Percentiles rank a stretch among this genome's conserved stretches.
phyloP scores from a whole-genome alignment of 2,113 vertebrate genomes.

The Channa maculata region DNA sequence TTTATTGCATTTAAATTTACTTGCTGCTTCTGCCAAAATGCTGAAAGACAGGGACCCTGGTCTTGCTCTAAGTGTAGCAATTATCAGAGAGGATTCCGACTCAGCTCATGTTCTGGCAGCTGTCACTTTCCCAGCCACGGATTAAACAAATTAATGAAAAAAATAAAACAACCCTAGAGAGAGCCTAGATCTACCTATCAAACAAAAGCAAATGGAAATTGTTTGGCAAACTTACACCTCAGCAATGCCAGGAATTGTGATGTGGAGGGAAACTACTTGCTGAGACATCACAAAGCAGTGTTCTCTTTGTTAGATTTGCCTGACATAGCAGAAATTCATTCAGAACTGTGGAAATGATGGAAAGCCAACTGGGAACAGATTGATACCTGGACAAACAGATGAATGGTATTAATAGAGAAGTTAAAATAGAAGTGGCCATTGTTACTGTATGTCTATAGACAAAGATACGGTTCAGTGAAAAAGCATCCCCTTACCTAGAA shows the following conservation, averaged over 20 bases:
- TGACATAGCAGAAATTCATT: slow-evolving; percentile 37
- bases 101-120: slow-evolving; percentile 41
- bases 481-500: too few relatives aligned
- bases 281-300: slow-evolving; percentile 47
- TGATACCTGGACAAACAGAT: slow-evolving; percentile 37
- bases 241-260: slow-evolving; percentile 56
- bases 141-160: slow-evolving; percentile 50
- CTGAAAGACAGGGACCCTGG: slow-evolving; percentile 63
- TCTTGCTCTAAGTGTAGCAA: slow-evolving; percentile 55
- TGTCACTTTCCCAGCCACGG: slow-evolving; percentile 56
- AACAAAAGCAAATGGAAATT: slow-evolving; percentile 61
- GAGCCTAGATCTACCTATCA: slow-evolving; percentile 66
- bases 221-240: slow-evolving; percentile 53
- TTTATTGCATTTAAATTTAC: slow-evolving; percentile 81
- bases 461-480: too few relatives aligned
- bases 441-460: background rate
- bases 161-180: slow-evolving; percentile 23
- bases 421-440: slow-evolving; percentile 11
- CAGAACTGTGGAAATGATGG: slow-evolving; percentile 30
- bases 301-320: slow-evolving; percentile 23
- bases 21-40: slow-evolving; percentile 68
- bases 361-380: slow-evolving; percentile 32
- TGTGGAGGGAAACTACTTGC: slow-evolving; percentile 48
- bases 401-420: slow-evolving; percentile 4
- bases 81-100: slow-evolving; percentile 60